Base-by-base conservation (phyloP, 2,888 invertebrate genomes). In the Idaea aversata region DNA sequence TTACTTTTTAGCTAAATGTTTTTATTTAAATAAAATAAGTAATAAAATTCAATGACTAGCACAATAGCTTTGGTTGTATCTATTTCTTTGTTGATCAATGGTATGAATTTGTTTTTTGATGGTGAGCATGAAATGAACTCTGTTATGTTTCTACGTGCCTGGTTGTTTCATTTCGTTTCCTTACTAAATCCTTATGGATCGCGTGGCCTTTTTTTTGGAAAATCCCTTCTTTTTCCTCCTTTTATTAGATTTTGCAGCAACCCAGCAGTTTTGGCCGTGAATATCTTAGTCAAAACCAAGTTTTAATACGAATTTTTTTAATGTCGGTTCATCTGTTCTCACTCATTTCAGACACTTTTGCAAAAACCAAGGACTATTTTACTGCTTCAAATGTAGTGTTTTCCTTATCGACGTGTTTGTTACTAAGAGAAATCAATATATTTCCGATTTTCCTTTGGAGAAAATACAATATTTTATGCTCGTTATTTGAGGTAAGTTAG, bases 371-470 rank as follows among this genome's bases (percentile, higher is more conserved):
- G 47, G 47, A 80, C 15, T 77, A 80, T 65, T 78, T 84, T 5
- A 67, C 81, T 0, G 13, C 47, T 47, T 79, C 85, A 0, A 84
- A 81, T 61, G 63, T 88, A 3, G 83, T 87, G 0, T 84, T 72
- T 57, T 66, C 87, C 3, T 15, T 85, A 6, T 77, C 79, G 5
- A 63, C 77, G 0, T 81, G 84, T 65, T 62, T 88, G 15, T 0
- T 87, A 0, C 61, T 87, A 60, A 77, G 75, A 36, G 70, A 76
- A 59, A 34, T 85, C 0, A 66, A 76, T 4, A 4, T 83, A 0
- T 63, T 82, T 15, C 84, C 85, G 0, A 35, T 10, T 0, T 10
- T 65, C 0, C 3, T 77, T 0, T 70, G 74, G 67, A 69, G 16
- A 34, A 75, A 65, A 35, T 75, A 47, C 6, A 67, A 71, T 0